Base-by-base conservation (phyloP, 1,140 invertebrate species). In the Liolophura sinensis region DNA sequence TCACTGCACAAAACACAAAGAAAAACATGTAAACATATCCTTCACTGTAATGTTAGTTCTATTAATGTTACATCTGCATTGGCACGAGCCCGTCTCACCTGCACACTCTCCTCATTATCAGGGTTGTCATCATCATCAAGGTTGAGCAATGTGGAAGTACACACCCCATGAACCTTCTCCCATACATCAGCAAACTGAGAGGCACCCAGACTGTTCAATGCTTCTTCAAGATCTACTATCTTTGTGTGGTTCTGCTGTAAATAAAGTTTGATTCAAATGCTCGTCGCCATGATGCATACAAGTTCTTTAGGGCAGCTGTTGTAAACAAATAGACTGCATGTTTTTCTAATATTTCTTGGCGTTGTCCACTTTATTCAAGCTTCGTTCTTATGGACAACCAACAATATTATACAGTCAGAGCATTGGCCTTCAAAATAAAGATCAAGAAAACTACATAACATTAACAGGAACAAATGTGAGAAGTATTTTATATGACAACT, bases 141-240 rank as follows among this genome's bases (percentile, higher is more conserved):
- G 60, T 64, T 64, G 65, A 74, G 68, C 6, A 76, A 52, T 1
- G 66, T 65, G 0, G 57, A 58, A 9, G 69, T 64, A 66, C 67
- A 75, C 50, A 70, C 69, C 15, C 57, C 65, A 24, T 67, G 63
- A 22, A 74, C 55, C 24, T 54, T 57, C 20, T 70, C 67, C 76
- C 76, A 78, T 25, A 75, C 16, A 40, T 72, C 62, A 12, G 72
- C 73, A 6, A 72, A 63, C 56, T 74, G 68, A 15, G 62, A 58
- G 24, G 65, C 65, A 48, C 70, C 75, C 48, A 60, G 71, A n/a
- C 67, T 68, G 22, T 65, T 67, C 7, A 77, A 24, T 18, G 67
- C 54, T 4, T 77, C 73, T 11, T 52, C 51, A 54, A 73, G 22
- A 55, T 72, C 69, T 15, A 54, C n/a, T 46, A 52, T 22, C 60